Evolutionary conservation across 2,113 vertebrate species (phyloP).

Genomic region (Myotis brandtii): DNA sequence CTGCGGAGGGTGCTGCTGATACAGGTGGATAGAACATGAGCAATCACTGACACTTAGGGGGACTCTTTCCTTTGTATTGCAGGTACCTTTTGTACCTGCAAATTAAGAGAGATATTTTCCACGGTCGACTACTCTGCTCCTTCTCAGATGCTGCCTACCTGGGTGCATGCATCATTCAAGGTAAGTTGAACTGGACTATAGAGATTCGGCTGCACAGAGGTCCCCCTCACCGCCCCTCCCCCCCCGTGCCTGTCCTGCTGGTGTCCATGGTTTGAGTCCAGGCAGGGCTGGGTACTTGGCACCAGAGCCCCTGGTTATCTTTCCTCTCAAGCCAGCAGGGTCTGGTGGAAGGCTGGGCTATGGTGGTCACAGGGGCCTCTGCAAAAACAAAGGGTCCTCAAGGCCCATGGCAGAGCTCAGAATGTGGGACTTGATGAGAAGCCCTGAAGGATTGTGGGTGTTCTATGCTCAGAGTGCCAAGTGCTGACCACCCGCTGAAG

Average conservation of each 20-base stretch:
- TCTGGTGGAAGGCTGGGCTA: not conserved
- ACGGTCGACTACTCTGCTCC: slow-evolving; percentile 96
- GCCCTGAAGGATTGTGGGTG: not conserved
- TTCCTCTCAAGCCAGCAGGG: not conserved
- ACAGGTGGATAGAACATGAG: not conserved
- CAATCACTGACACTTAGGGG: not conserved
- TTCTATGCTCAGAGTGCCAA: not conserved
- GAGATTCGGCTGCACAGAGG: not conserved
- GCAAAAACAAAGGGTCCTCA: not conserved
- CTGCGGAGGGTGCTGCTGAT: not conserved
- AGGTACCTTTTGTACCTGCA: slow-evolving; percentile 98
- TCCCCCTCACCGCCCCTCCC: rapidly evolving
- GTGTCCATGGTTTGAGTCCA: not conserved
- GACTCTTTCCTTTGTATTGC: slow-evolving; percentile 72
- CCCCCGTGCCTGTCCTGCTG: no score
- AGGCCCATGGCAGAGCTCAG: not conserved
- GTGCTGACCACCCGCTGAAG: not conserved
- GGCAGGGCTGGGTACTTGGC: not conserved
- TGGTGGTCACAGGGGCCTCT: not conserved
- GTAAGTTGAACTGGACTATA: slow-evolving; percentile 83
- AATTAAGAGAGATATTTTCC: slow-evolving; percentile 98
- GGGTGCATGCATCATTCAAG: slow-evolving; percentile 97
- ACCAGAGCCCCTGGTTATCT: not conserved
- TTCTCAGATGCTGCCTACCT: slow-evolving; percentile 96
- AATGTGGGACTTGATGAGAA: not conserved